phyloP scores from a whole-genome alignment of 2,888 invertebrate genomes.

The Leptopilina drosophilae region DNA sequence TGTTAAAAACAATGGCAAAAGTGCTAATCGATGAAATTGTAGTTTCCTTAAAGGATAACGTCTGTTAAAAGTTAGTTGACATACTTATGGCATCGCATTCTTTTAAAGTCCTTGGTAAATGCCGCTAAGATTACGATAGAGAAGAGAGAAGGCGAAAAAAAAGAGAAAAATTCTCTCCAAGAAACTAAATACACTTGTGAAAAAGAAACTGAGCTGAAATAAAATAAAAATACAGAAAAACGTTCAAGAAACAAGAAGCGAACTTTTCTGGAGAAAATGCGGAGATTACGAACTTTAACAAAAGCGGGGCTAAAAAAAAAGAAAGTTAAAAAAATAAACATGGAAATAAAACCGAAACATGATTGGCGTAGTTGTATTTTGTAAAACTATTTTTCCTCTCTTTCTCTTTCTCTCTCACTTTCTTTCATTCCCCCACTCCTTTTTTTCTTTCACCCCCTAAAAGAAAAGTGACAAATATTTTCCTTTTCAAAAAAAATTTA shows the following conservation, averaged over 20 bases:
- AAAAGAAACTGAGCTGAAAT: constrained; percentile 25
- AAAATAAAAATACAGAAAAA: constrained; percentile 34
- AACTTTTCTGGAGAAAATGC: constrained; percentile 22
- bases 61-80: constrained; percentile 3
- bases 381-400: background rate
- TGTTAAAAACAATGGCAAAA: background rate
- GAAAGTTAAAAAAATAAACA: constrained; percentile 28
- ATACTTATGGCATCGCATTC: constrained; percentile 17
- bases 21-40: background rate
- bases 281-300: constrained; percentile 39
- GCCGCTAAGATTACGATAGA: background rate
- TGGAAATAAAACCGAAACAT: constrained; percentile 31
- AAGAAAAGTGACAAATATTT: too few species aligned
- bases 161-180: constrained; percentile 11
- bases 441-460: too few species aligned
- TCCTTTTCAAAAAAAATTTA: too few species aligned
- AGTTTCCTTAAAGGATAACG: background rate
- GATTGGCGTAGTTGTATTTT: constrained; percentile 37
- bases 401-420: too few species aligned
- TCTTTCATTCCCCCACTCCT: too few species aligned
- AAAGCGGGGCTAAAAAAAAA: background rate
- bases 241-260: constrained; percentile 35
- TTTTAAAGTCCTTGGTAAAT: constrained; percentile 15
- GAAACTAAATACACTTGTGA: constrained; percentile 37
- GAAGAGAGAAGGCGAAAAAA: background rate